Percentiles rank a stretch among this genome's conserved stretches.
phyloP scores from a whole-genome alignment of 2,797 vertebrate species.

The Columba guinea region DNA sequence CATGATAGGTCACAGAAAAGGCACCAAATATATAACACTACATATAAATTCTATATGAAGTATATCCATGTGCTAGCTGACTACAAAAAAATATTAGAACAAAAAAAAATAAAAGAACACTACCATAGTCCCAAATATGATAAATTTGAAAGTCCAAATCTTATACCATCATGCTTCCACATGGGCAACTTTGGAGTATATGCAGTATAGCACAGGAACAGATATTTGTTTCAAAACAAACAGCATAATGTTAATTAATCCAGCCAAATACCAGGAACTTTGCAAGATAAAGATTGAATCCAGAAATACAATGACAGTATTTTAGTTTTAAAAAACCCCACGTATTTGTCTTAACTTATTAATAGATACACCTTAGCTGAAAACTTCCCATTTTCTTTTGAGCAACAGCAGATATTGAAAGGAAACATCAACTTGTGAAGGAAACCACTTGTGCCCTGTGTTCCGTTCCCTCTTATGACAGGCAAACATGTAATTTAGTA shows the following conservation, averaged over 20 bases:
- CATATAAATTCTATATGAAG: neutral
- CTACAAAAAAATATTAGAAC: neutral
- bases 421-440: neutral
- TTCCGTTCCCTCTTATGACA: neutral
- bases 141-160: neutral
- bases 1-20: slow-evolving; percentile 4
- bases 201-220: neutral
- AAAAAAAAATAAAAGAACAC: neutral
- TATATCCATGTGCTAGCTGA: neutral
- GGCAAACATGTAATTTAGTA: neutral
- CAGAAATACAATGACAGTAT: neutral
- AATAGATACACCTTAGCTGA: neutral
- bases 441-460: neutral
- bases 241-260: neutral
- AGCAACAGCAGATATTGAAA: neutral
- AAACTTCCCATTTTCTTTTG: neutral
- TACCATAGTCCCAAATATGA: neutral
- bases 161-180: neutral
- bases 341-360: neutral
- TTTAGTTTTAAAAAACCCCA: neutral
- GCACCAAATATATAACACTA: neutral
- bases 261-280: neutral
- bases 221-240: neutral
- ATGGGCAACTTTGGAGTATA: neutral
- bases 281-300: neutral